These are phyloP conservation scores for Sepiola atlantica DNA, from an alignment of 2,888 invertebrate species.

Conservation along the genomic window DNA sequence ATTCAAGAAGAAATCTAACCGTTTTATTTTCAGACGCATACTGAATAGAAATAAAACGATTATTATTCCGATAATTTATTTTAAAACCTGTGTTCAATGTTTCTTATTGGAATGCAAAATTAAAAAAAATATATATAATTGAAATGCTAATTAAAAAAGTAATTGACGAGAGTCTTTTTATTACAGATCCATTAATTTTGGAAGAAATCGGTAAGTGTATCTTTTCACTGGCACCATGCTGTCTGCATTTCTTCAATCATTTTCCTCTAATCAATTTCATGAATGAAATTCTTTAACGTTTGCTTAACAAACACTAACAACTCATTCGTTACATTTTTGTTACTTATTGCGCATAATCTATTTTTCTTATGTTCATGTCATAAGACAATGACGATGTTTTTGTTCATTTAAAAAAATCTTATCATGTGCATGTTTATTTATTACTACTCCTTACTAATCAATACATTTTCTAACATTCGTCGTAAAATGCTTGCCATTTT, in stretches of 20 bases:
- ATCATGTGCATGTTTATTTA: not conserved
- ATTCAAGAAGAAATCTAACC: too few species aligned
- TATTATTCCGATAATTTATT: too few species aligned
- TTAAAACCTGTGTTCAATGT: too few species aligned
- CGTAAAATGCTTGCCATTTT: not conserved
- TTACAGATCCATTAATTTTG: constrained; percentile 46
- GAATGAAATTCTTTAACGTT: not conserved
- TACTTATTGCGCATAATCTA: not conserved
- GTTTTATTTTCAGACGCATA: too few species aligned
- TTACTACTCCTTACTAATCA: not conserved
- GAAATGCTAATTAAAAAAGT: constrained; percentile 16
- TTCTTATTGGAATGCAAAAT: too few species aligned
- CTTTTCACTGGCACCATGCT: constrained; percentile 12
- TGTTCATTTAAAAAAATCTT: not conserved
- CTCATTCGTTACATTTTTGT: not conserved
- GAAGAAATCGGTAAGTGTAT: constrained; percentile 44
- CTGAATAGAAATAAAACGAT: too few species aligned
- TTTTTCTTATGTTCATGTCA: not conserved
- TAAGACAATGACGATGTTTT: not conserved
- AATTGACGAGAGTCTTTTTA: constrained; percentile 43
- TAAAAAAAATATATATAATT: not conserved
- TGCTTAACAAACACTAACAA: not conserved
- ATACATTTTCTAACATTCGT: not conserved
- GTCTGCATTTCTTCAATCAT: not conserved
- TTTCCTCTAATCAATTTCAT: not conserved